Percentiles rank a stretch among this genome's conserved stretches.
These are phyloP conservation scores for Phymorhynchus buccinoides DNA, from an alignment of 1,140 invertebrate species.

Conservation along the genomic window DNA sequence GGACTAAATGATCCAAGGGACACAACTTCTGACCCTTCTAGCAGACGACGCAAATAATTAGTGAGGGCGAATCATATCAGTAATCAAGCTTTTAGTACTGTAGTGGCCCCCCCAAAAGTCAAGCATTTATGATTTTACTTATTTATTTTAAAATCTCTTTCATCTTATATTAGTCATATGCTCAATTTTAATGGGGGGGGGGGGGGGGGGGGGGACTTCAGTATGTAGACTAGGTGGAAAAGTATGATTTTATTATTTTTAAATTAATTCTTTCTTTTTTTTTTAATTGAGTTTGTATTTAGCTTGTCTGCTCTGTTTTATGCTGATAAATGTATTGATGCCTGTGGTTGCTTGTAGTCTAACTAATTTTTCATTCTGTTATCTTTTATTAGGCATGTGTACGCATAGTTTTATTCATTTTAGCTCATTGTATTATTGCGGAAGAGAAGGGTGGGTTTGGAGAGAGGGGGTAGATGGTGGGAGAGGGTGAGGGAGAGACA, in stretches of 20 bases:
- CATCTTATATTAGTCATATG: too few species aligned
- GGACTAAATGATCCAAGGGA: constrained; percentile 3
- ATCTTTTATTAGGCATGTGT: too few species aligned
- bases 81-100: not conserved
- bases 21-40: constrained; percentile 1
- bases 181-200: too few species aligned
- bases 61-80: not conserved
- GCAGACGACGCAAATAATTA: not conserved
- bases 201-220: too few species aligned
- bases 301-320: too few species aligned
- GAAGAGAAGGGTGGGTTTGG: not conserved
- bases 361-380: not conserved
- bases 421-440: not conserved
- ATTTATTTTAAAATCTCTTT: not conserved
- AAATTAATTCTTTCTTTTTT: too few species aligned
- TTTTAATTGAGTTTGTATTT: too few species aligned
- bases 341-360: too few species aligned
- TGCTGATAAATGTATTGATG: too few species aligned
- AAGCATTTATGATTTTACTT: not conserved
- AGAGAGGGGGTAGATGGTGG: not conserved
- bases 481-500: not conserved
- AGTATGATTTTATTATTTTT: too few species aligned
- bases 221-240: not conserved
- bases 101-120: not conserved
- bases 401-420: too few species aligned